These are phyloP conservation scores for Merodon equestris DNA, from an alignment of 2,888 invertebrate genomes.

Conservation along the genomic window DNA sequence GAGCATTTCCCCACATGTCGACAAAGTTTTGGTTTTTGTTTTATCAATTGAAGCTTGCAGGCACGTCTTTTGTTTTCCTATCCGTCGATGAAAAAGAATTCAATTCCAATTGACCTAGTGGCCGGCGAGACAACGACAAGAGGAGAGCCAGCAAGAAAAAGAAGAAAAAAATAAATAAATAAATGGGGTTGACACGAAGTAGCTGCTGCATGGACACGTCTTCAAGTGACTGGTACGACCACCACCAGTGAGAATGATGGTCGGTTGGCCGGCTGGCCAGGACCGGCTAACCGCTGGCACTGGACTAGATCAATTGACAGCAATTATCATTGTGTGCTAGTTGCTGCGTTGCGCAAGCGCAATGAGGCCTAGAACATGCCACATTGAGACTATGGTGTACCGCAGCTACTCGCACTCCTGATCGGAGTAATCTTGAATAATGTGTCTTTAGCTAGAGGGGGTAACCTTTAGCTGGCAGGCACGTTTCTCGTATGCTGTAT, in stretches of 20 bases:
- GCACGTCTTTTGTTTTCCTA: too few relatives aligned
- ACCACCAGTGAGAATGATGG: constrained; percentile 33
- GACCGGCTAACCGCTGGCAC: constrained; percentile 56
- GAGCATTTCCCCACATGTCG: constrained; percentile 49
- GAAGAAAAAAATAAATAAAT: too few relatives aligned
- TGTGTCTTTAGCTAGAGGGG: constrained; percentile 61
- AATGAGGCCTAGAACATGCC: constrained; percentile 31
- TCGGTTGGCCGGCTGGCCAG: constrained; percentile 38
- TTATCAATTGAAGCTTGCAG: constrained; percentile 37
- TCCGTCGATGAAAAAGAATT: constrained; percentile 28
- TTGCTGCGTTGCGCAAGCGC: constrained; percentile 58
- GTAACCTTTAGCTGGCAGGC: constrained; percentile 57
- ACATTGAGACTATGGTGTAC: too few relatives aligned
- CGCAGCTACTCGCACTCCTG: constrained; percentile 38
- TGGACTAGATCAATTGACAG: constrained; percentile 67
- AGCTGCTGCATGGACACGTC: constrained; percentile 54
- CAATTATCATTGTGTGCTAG: constrained; percentile 67
- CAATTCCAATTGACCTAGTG: constrained; percentile 63
- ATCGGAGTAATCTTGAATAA: constrained; percentile 56
- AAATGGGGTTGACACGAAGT: constrained; percentile 63
- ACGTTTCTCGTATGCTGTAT: constrained; percentile 62
- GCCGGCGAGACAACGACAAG: constrained; percentile 20
- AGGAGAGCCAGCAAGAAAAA: constrained; percentile 18
- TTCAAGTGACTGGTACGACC: constrained; percentile 57
- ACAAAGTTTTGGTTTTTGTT: constrained; percentile 47